Evolutionary conservation across 2,888 invertebrate genomes (phyloP), one percentile per base, ranked within the genome.

Genomic region (Camptogramma bilineatum): DNA sequence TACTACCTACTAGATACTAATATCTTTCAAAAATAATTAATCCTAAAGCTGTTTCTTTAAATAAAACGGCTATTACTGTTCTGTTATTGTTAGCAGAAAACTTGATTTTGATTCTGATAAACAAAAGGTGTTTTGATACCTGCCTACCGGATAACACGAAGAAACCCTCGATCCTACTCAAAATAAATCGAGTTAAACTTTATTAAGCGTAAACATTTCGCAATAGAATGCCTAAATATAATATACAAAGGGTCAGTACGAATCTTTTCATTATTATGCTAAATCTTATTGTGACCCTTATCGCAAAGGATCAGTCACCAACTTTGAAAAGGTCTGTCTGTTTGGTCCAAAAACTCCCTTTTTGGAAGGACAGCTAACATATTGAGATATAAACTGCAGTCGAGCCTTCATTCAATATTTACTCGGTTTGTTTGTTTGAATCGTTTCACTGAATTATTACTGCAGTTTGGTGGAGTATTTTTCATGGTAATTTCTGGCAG

Each of bases 351-450:
- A 70, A 64, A 72, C 47, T 74, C 77, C 79, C 79, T 73, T 64
- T n/a, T 54, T 62, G 73, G 68, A 70, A 73, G 81, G 86, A 86
- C 86, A 84, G 85, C 79, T 85, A 83, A 86, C 87, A 85, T 88
- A 88, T 88, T 86, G 86, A 74, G 80, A 83, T 79, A 80, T 81
- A 80, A 84, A 82, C 82, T 81, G 71, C 67, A 76, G 62, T 71
- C 68, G 77, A 78, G 77, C 68, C 79, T 84, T 83, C 84, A 82
- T 89, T 78, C 81, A 86, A 86, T 90, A 88, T 90, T 89, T 82
- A 86, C 80, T 71, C 66, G 68, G 75, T 78, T 55, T 67, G 70
- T 69, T 68, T 66, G 71, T 62, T 79, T 75, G 78, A 76, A 76
- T 72, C 64, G 74, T 66, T 67, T 72, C 67, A 72, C 72, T 75